phyloP scores from a whole-genome alignment of 1,140 invertebrate species.

The Copidosoma floridanum region DNA sequence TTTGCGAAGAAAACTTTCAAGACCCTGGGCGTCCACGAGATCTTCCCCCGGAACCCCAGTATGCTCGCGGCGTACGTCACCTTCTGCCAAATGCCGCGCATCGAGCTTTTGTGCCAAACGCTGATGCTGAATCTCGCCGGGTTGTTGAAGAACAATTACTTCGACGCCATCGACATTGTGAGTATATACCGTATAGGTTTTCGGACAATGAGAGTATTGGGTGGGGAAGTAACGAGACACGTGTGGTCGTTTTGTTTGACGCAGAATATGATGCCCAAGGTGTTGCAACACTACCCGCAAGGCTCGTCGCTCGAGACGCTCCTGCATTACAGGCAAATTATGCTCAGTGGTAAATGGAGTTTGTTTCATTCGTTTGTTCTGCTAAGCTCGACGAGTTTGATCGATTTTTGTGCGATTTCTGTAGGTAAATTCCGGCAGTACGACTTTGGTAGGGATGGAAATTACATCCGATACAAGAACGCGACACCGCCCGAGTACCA shows the following conservation, averaged over 20 bases:
- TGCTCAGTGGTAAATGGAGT: conserved; percentile 37
- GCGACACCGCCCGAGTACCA: conserved; percentile 60
- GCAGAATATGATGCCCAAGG: conserved; percentile 49
- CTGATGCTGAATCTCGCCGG: conserved; percentile 52
- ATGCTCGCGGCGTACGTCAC: conserved; percentile 30
- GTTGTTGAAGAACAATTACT: conserved; percentile 34
- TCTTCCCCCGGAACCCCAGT: conserved; percentile 35
- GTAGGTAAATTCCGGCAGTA: conserved; percentile 41
- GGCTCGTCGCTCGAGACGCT: conserved; percentile 57
- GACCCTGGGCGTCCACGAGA: conserved; percentile 39
- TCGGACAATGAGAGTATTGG: no score
- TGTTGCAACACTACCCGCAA: conserved; percentile 56
- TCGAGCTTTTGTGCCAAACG: conserved; percentile 61
- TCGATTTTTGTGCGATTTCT: no score
- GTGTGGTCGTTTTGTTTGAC: no score
- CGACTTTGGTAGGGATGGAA: conserved; percentile 42
- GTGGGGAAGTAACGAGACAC: no score
- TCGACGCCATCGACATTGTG: conserved; percentile 29
- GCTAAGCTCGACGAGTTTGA: no score
- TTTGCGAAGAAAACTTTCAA: conserved; percentile 45
- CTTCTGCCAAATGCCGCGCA: conserved; percentile 35
- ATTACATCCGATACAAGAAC: conserved; percentile 55
- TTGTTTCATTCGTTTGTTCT: no score
- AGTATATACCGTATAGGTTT: no score
- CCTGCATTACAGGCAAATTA: conserved; percentile 55